phyloP scores from a whole-genome alignment of 2,888 invertebrate species.

The Leucoma salicis region DNA sequence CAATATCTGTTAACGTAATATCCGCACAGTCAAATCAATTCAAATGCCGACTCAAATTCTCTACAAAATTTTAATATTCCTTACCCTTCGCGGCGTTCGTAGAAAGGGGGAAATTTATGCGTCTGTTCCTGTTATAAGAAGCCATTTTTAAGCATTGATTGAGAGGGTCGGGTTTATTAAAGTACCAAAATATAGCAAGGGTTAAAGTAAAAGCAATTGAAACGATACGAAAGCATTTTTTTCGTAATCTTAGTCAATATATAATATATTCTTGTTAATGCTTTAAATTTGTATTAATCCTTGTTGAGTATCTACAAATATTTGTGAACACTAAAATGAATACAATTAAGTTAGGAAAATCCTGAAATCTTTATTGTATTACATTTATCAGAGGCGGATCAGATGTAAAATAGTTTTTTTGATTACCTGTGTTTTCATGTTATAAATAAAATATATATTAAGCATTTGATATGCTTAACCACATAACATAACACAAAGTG shows the following conservation, averaged over 20 bases:
- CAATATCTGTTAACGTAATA: conserved; percentile 17
- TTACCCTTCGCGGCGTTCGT: conserved; percentile 12
- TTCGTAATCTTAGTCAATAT: background rate
- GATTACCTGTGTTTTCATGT: too few species aligned
- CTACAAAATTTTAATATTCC: conserved; percentile 29
- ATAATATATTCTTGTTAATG: too few species aligned
- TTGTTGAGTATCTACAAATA: too few species aligned
- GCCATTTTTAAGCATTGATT: background rate
- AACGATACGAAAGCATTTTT: background rate
- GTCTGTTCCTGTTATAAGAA: conserved; percentile 15
- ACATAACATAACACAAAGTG: too few species aligned
- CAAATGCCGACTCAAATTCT: background rate
- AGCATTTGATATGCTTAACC: too few species aligned
- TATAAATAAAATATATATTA: too few species aligned
- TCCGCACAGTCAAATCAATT: conserved; percentile 1
- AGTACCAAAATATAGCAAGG: background rate
- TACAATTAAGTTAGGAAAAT: too few species aligned
- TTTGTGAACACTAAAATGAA: too few species aligned
- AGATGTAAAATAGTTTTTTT: too few species aligned
- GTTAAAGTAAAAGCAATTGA: background rate
- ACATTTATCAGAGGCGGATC: too few species aligned
- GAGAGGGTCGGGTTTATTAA: background rate
- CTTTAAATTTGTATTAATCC: too few species aligned
- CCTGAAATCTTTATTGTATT: too few species aligned
- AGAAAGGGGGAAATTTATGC: conserved; percentile 28